Evolutionary conservation across 2,113 vertebrate species (phyloP), one percentile per base, ranked within the genome.

Genomic region (Herpetotheres cachinnans): DNA sequence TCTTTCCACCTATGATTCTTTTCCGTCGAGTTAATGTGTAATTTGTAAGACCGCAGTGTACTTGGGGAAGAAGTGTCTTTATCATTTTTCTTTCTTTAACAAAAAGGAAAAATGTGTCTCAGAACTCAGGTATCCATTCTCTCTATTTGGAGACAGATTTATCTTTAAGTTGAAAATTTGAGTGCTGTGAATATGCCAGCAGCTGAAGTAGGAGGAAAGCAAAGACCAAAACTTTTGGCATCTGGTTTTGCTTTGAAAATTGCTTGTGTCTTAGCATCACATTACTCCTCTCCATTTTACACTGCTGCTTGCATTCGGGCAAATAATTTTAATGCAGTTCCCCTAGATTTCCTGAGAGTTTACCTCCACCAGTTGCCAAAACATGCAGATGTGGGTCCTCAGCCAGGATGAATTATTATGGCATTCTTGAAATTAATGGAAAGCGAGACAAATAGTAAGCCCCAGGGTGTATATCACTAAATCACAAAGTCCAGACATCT

Each of bases 41-140:
- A 67, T 97, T 96, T 82, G 52, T 78, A 71, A 98, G 58, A 34
- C 99, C 99, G 9, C 98, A 99, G 52, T 93, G 82, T 50, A 97
- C 7, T 66, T 93, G 95, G 36, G 98, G 97, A 58, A 98, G 90
- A 54, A 97, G 9, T 15, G 97, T 93, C 94, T 98, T 98, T 38
- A 97, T 89, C 25, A 22, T 52, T 97, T 93, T 98, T 97, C 98
- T 98, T 97, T 99, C 98, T 99, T 98, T 84, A 97, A 97, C 86
- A 89, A 96, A 97, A 98, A 95, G 58, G 92, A 96, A 89, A 79
- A 95, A 66, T 5, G 4, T 17, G 29, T 92, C 66, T 96, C 46
- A 96, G 95, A 96, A 85, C 89, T 89, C 63, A 69, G n/a, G 14
- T 58, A 82, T 36, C 54, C 7, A 24, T 49, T 55, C 58, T 72